Evolutionary conservation across 64 coral and sea anemone genomes (phyloP), one percentile per base, ranked within the genome.

Genomic region (Dendrophyllia cribrosa): DNA sequence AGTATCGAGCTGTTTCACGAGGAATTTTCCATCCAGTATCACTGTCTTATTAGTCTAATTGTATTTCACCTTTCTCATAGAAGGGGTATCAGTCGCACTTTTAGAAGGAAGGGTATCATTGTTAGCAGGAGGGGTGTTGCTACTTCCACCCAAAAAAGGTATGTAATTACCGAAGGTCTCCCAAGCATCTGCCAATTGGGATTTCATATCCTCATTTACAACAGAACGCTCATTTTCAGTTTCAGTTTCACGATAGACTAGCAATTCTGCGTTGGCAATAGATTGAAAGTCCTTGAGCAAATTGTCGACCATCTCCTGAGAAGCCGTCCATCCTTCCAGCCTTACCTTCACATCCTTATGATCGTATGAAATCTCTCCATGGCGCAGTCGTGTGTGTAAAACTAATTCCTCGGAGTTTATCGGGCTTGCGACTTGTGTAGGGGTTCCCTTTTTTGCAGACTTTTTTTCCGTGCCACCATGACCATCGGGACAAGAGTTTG

Each of bases 311-410:
- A 84, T 50, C 0, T 67, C 1, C 3, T 24, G 14, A 23, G 80
- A 43, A 6, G 62, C 19, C 4, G 44, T 23, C 80, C 80, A 84
- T 67, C 4, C 80, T 22, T 51, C 34, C 17, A 5, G 0, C 19
- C 45, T 51, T 1, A 22, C 2, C 13, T 61, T 12, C 6, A 80
- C 80, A 50, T 84, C 61, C 13, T 84, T 4, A 9, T 67, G 5
- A 10, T 68, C 26, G 44, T 84, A 84, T 84, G 80, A 84, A 51
- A 84, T 84, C 19, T 13, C 23, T 7, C 80, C 80, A 24, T 14
- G 0, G 0, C 10, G 62, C 0, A 84, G 62, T 9, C 80, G 80
- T 6, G 80, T 84, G 12, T 84, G 20, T 10, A 84, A 49, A 56
- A 56, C 5, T 56, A 56, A 56, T 12, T 56, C 53, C 12, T 56